Percentiles rank a stretch among this genome's conserved stretches.
Conservation (phyloP, 2,888 invertebrate species). For the Noctuana brunneofusca region DNA sequence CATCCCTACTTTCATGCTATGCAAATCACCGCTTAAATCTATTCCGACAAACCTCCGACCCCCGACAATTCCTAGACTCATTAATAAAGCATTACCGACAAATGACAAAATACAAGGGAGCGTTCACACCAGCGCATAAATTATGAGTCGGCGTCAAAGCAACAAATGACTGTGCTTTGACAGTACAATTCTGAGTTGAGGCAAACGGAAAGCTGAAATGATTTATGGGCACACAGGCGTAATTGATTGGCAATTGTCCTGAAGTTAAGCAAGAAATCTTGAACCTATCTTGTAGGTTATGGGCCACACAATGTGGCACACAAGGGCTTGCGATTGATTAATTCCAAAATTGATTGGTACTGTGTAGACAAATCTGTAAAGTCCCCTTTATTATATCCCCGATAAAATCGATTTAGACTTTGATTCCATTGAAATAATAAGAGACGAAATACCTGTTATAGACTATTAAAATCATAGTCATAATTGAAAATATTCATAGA, state of each 20-base stretch:
- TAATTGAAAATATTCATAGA: too few relatives aligned
- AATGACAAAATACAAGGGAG: conserved; percentile 35
- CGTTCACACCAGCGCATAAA: conserved; percentile 34
- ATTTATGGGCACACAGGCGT: conserved; percentile 54
- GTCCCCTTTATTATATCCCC: neutral
- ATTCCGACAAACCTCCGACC: conserved; percentile 25
- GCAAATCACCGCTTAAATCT: conserved; percentile 24
- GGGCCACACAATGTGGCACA: neutral
- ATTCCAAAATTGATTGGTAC: neutral
- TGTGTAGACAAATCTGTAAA: neutral
- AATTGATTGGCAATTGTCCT: conserved; percentile 54
- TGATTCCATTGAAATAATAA: too few relatives aligned
- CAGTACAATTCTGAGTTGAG: conserved; percentile 32
- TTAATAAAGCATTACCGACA: conserved; percentile 36
- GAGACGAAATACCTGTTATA: too few relatives aligned
- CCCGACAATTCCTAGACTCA: conserved; percentile 28
- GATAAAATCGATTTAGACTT: neutral
- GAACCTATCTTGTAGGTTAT: conserved; percentile 13
- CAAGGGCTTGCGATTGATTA: neutral
- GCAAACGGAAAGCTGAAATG: conserved; percentile 43
- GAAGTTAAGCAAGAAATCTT: conserved; percentile 28
- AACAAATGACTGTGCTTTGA: conserved; percentile 34
- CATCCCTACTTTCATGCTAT: conserved; percentile 8
- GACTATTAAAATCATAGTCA: too few relatives aligned
- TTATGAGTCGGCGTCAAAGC: conserved; percentile 30